phyloP scores from a whole-genome alignment of 2,888 invertebrate genomes.

The Omphaloscelis lunosa region DNA sequence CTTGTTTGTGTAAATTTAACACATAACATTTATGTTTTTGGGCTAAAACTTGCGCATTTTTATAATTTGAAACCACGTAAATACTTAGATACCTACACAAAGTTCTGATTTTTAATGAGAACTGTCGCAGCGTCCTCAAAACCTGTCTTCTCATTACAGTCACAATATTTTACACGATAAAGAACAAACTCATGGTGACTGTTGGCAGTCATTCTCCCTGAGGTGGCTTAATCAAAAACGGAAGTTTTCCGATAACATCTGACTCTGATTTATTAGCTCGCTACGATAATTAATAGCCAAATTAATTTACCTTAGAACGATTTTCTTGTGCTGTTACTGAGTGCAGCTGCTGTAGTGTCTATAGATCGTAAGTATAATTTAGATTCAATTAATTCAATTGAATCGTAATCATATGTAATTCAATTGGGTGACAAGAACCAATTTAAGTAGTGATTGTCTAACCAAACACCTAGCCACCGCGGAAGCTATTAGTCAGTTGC shows the following conservation, averaged over 20 bases:
- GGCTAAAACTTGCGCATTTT: not conserved
- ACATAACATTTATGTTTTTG: not conserved
- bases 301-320: not conserved
- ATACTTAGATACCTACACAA: no score
- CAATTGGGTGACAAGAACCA: no score
- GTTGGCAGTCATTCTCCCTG: not conserved
- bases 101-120: no score
- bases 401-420: no score
- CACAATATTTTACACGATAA: slow-evolving; percentile 4
- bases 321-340: not conserved
- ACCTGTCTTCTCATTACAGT: not conserved
- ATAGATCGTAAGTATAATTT: no score
- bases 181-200: not conserved
- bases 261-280: not conserved
- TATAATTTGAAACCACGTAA: not conserved
- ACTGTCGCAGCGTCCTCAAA: not conserved
- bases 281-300: not conserved
- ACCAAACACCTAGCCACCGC: no score
- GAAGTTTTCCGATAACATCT: not conserved
- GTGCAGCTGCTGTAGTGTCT: no score
- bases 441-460: no score
- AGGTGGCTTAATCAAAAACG: slow-evolving; percentile 5
- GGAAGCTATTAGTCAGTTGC: no score
- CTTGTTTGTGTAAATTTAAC: not conserved
- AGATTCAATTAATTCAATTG: no score